These are phyloP conservation scores for Pygoscelis antarcticus DNA, from an alignment of 2,113 vertebrate genomes.

Conservation along the genomic window DNA sequence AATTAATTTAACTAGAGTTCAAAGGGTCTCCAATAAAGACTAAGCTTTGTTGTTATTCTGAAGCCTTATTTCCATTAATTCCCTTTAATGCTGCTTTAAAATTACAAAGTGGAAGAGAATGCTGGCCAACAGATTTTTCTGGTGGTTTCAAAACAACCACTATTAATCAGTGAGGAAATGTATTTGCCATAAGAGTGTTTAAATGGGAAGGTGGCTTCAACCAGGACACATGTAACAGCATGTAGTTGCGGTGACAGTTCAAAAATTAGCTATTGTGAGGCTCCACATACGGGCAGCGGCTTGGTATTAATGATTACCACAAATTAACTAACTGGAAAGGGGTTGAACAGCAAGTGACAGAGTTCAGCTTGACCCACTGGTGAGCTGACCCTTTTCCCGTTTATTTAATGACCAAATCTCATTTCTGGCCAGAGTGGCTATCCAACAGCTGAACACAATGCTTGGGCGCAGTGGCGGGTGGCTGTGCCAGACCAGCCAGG, in stretches of 20 bases:
- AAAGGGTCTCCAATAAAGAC: neutral
- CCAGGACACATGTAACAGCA: neutral
- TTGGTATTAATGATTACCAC: slow-evolving; percentile 41
- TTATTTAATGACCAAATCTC: neutral
- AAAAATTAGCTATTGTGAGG: slow-evolving; percentile 51
- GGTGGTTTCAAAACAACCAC: neutral
- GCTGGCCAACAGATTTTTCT: neutral
- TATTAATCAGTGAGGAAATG: neutral
- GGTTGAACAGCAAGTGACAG: neutral
- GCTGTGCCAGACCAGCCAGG: neutral
- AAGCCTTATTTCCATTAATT: slow-evolving; percentile 23
- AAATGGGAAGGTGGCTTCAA: neutral
- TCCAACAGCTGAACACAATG: neutral
- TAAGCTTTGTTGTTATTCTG: neutral
- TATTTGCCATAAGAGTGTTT: neutral
- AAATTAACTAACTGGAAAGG: slow-evolving; percentile 10
- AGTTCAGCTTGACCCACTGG: slow-evolving; percentile 38
- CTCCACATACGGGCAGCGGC: neutral
- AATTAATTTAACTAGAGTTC: slow-evolving; percentile 49
- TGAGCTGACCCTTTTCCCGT: neutral
- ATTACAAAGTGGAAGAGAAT: slow-evolving; percentile 8
- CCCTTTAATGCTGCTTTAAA: slow-evolving; percentile 18
- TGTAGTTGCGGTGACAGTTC: neutral
- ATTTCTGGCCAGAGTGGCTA: neutral
- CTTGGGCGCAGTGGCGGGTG: fast-evolving